Percentiles rank a stretch among this genome's conserved stretches.
These are phyloP conservation scores for Caenorhabditis uteleia DNA, from an alignment of 2,888 invertebrate genomes.

Conservation along the genomic window DNA sequence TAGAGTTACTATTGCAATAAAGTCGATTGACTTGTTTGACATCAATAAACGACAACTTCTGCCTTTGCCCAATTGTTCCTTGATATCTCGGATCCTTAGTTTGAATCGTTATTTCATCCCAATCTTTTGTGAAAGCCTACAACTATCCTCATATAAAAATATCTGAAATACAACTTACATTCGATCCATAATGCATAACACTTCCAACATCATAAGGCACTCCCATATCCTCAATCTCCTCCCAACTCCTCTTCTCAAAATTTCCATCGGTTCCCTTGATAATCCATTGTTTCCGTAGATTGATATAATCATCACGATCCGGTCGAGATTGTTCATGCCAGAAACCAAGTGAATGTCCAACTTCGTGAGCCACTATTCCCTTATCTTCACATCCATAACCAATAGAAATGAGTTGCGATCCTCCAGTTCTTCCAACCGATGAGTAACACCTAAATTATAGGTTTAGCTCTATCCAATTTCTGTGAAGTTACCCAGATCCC, in stretches of 20 bases:
- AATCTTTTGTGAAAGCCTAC: slow-evolving; percentile 63
- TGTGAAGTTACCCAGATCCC: slow-evolving; percentile 53
- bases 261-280: slow-evolving; percentile 64
- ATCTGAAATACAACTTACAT: slow-evolving; percentile 17
- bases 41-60: slow-evolving; percentile 62
- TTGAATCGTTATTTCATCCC: slow-evolving; percentile 60
- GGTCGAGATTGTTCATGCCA: slow-evolving; percentile 67
- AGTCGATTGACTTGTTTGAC: slow-evolving; percentile 65
- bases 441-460: slow-evolving; percentile 52
- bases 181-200: slow-evolving; percentile 64
- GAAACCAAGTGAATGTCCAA: slow-evolving; percentile 65
- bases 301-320: slow-evolving; percentile 63
- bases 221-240: slow-evolving; percentile 64
- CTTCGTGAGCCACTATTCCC: slow-evolving; percentile 66
- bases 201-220: slow-evolving; percentile 64
- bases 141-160: not conserved
- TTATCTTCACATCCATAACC: slow-evolving; percentile 67
- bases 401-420: slow-evolving; percentile 66
- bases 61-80: slow-evolving; percentile 62
- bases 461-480: not conserved
- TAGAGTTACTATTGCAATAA: slow-evolving; percentile 58
- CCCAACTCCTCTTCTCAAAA: slow-evolving; percentile 57
- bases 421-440: slow-evolving; percentile 64
- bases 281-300: slow-evolving; percentile 57
- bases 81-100: slow-evolving; percentile 56